phyloP scores from a whole-genome alignment of 2,113 vertebrate species.

The Indicator maculatus region DNA sequence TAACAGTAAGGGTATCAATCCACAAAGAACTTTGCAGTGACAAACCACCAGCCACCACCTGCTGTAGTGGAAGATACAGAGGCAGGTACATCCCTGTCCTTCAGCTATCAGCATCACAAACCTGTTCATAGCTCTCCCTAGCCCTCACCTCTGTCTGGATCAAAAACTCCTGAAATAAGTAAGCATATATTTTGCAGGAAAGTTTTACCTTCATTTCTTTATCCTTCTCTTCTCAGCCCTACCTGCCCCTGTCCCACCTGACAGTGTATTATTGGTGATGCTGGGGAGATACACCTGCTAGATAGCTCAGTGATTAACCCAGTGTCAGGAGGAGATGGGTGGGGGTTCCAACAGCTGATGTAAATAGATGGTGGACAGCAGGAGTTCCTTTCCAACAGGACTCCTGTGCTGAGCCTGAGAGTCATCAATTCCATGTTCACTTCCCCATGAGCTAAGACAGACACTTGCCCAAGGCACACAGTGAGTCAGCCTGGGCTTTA shows the following conservation, averaged over 20 bases:
- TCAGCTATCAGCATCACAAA: neutral
- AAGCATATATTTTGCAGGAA: neutral
- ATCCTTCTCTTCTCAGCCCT: neutral
- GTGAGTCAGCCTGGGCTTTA: neutral
- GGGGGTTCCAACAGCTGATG: neutral
- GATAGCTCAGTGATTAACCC: neutral
- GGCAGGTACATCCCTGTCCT: neutral
- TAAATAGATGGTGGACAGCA: neutral
- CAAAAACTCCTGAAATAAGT: neutral
- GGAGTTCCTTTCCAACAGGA: neutral
- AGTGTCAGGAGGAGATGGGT: neutral
- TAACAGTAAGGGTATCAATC: neutral
- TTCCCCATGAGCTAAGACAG: neutral
- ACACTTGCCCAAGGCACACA: neutral
- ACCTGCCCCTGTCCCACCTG: too few relatives aligned
- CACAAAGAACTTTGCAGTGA: rapidly evolving
- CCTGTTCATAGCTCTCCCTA: neutral
- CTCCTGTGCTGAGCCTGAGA: neutral
- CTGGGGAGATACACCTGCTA: neutral
- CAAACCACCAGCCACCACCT: neutral
- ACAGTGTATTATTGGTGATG: neutral
- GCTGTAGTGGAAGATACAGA: neutral
- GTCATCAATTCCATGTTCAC: neutral
- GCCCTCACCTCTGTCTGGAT: neutral
- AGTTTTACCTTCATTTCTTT: neutral